A percentile compares a stretch with the other conserved stretches of the same genome.
These are phyloP conservation scores for Parascotia fuliginaria DNA, from an alignment of 2,888 invertebrate species.

Conservation along the genomic window DNA sequence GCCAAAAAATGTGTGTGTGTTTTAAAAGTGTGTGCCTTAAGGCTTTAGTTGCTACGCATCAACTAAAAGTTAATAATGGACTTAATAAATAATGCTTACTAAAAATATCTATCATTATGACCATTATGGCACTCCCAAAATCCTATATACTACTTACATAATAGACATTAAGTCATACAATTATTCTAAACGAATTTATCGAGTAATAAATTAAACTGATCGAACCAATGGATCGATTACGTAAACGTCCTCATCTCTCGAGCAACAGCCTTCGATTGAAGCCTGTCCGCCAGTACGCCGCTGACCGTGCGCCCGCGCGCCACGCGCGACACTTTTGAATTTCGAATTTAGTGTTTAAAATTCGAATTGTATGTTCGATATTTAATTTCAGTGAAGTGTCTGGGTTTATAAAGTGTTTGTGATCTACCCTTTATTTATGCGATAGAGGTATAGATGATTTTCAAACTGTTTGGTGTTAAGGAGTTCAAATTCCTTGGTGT, in stretches of 20 bases:
- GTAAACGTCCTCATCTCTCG: slow-evolving; percentile 58
- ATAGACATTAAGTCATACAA: too few relatives aligned
- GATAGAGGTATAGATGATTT: slow-evolving; percentile 71
- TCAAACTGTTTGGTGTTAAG: slow-evolving; percentile 56
- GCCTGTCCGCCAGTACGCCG: slow-evolving; percentile 65
- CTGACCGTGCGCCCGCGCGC: slow-evolving; percentile 71
- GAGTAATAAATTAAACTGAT: slow-evolving; percentile 39
- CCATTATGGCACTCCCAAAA: too few relatives aligned
- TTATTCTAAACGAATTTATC: slow-evolving; percentile 31
- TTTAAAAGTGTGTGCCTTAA: too few relatives aligned
- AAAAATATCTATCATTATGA: too few relatives aligned
- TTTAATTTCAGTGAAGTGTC: slow-evolving; percentile 56
- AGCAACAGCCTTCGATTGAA: slow-evolving; percentile 60
- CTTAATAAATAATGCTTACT: too few relatives aligned
- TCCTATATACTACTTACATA: too few relatives aligned
- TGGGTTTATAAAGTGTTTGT: slow-evolving; percentile 45
- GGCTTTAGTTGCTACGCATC: too few relatives aligned
- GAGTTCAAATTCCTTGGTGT: too few relatives aligned
- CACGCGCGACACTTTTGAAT: slow-evolving; percentile 52
- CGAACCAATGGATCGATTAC: slow-evolving; percentile 50
- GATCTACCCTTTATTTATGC: slow-evolving; percentile 75
- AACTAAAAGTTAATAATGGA: too few relatives aligned
- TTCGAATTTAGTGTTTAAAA: slow-evolving; percentile 26
- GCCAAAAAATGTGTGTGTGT: too few relatives aligned
- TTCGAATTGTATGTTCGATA: slow-evolving; percentile 30